A percentile compares a stretch with the other conserved stretches of the same genome.
Conservation (phyloP, 2,113 vertebrate species). For the Rattus rattus region DNA sequence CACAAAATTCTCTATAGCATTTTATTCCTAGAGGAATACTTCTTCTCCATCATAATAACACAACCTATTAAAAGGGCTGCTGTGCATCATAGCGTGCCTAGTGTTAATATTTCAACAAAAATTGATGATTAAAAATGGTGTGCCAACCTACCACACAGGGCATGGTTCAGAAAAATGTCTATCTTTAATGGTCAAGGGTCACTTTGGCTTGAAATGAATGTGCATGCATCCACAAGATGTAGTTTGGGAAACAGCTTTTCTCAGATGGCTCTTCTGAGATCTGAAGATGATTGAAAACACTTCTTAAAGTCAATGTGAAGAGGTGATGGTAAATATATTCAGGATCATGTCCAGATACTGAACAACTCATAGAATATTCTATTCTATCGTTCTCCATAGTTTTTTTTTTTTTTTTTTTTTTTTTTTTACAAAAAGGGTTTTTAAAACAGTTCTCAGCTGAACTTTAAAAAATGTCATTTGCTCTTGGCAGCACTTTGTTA, state of each 20-base stretch:
- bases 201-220: not conserved
- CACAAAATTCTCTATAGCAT: not conserved
- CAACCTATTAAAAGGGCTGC: not conserved
- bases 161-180: constrained; percentile 25
- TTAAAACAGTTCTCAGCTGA: constrained; percentile 46
- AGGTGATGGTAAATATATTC: constrained; percentile 45
- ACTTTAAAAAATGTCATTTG: constrained; percentile 56
- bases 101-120: constrained; percentile 45
- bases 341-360: constrained; percentile 30
- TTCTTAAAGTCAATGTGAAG: constrained; percentile 38
- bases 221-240: not conserved
- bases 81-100: not conserved
- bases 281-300: constrained; percentile 37
- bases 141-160: not conserved
- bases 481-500: constrained; percentile 48
- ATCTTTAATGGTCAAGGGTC: not conserved
- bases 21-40: not conserved
- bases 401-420: not conserved
- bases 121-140: constrained; percentile 57
- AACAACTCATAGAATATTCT: constrained; percentile 48
- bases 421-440: not conserved
- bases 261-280: not conserved
- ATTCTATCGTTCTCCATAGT: not conserved
- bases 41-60: constrained; percentile 13
- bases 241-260: not conserved